Evolutionary conservation across 1,140 invertebrate genomes (phyloP), one percentile per base, ranked within the genome.

Genomic region (Drosophila pachea): DNA sequence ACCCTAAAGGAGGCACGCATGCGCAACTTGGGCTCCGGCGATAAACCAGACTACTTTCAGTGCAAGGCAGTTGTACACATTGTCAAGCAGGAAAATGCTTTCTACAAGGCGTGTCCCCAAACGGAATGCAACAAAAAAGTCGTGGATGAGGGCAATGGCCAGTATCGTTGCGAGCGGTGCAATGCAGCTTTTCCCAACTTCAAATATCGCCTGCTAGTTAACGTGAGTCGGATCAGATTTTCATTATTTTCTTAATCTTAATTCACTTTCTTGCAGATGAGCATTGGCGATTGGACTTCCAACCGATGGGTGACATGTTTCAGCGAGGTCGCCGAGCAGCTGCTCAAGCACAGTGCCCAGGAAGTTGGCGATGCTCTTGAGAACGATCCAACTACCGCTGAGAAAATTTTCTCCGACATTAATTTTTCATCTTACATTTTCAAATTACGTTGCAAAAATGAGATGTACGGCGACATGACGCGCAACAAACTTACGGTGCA

Each of bases 101-200:
- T 97, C 45, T 99, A 99, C 87, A 94, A 97, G 90, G 94, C 97
- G 2, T 99, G 98, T 82, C 95, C 97, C 0, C 91, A 92, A 58
- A 92, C 94, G 8, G 92, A 93, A 42, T 99, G 97, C 89, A 98
- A 98, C 81, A 99, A 99, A 87, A 99, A 99, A 90, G 92, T 97
- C 0, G 90, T 98, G 31, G 97, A 99, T 90, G 86, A 89, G 50
- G 93, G 94, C 47, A 97, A 97, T 89, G 96, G 95, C 6, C 91
- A 94, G 73, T 99, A 94, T 88, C 92, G 96, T 66, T 99, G 98
- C 89, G 98, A 99, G 89, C 99, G 99, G 89, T 99, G 98, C 89
- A 92, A 94, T 69, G 91, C 93, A 48, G 95, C 96, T 64, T 96
- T 92, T 88, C 93, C 94, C 0, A 94, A 95, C 73, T 99, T 94